phyloP scores from a whole-genome alignment of 1,140 invertebrate species.

The Panagrolaimus sp. region DNA sequence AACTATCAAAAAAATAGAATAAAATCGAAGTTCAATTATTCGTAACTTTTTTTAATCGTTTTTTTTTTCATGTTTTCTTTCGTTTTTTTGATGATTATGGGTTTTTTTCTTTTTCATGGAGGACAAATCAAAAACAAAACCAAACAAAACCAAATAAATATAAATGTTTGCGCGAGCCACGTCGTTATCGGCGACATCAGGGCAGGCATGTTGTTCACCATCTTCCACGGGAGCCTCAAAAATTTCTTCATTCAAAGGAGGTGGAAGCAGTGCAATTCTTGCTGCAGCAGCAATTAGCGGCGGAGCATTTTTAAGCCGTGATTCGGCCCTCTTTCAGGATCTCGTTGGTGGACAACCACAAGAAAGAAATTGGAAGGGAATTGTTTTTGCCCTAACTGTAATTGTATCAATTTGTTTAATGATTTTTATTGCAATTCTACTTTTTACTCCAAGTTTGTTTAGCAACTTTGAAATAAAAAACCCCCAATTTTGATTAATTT shows the following conservation, averaged over 20 bases:
- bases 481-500: background rate
- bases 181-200: background rate
- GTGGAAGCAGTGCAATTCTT: conserved; percentile 1
- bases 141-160: background rate
- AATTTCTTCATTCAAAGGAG: background rate
- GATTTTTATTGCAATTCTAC: conserved; percentile 39
- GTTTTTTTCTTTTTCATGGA: too few species aligned
- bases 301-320: background rate
- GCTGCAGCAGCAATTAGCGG: background rate
- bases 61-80: too few species aligned
- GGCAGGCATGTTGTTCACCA: background rate
- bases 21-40: too few species aligned
- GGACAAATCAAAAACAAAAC: background rate
- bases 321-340: conserved; percentile 34
- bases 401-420: conserved; percentile 41
- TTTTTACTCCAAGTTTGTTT: conserved; percentile 43
- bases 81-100: too few species aligned
- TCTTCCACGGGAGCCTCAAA: background rate
- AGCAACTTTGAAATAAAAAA: background rate
- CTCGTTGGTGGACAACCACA: conserved; percentile 35
- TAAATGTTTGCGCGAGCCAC: conserved; percentile 6
- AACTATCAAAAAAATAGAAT: too few species aligned
- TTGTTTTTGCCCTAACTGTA: conserved; percentile 38
- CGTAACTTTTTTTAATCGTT: too few species aligned
- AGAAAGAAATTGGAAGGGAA: conserved; percentile 47